Evolutionary conservation across 2,888 invertebrate genomes (phyloP), one percentile per base, ranked within the genome.

Genomic region (Morinoia aosen): DNA sequence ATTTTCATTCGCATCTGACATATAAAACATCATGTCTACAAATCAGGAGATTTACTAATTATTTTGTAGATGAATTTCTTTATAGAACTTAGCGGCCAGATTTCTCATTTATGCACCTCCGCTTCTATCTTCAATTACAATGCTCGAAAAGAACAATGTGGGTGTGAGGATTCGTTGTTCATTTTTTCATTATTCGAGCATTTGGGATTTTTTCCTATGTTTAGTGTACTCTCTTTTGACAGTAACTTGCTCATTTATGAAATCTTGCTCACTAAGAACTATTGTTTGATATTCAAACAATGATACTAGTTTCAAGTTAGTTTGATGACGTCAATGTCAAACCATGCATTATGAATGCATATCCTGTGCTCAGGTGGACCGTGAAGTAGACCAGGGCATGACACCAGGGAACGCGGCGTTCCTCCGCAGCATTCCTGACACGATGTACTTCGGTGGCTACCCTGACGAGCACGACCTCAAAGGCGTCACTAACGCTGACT

Each of bases 401-500:
- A 95, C 95, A 39, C 64, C 95, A 19, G 95, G 95, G 16, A 64
- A 25, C 40, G 64, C 58, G 25, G 64, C 39, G 64, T 64, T 95
- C 58, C 64, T 95, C 16, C 95, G 95, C 40, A 33, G 97, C 0
- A 97, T 97, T 3, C 97, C 98, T 0, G 98, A 99, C 96, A 98
- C 98, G 12, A 98, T 99, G 97, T 99, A 98, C 97, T 98, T 99
- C 97, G 99, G 99, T 96, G 99, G 99, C 0, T 98, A 98, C 97
- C 98, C 98, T 0, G 97, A 97, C 48, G 98, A 96, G 58, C 98
- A 98, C 96, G 98, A 98, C 1, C 98, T 98, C 96, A 97, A 97
- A 57, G 98, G 98, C 96, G 98, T 99, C 0, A 98, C 98, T 0
- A 98, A 98, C 95, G 97, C 98, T 95, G 96, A 96, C 93, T 97